These are phyloP conservation scores for Phrynocephalus versicolor DNA, from an alignment of 2,113 vertebrate species.

Conservation along the genomic window DNA sequence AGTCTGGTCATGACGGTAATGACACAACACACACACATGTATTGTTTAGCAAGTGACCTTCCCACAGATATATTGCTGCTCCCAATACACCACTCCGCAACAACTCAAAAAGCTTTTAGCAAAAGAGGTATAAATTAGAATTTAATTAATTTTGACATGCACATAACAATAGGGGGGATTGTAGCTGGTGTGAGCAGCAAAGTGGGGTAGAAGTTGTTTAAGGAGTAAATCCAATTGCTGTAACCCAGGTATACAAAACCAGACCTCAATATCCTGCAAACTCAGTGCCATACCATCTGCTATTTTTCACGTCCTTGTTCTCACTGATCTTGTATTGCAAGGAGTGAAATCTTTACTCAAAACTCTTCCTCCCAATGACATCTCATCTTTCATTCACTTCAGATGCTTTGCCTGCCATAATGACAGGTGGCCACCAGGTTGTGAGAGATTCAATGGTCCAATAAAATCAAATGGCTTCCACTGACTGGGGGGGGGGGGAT, in stretches of 20 bases:
- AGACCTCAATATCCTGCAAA: neutral
- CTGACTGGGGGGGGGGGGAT: neutral
- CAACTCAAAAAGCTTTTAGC: neutral
- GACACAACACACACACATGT: too few relatives aligned
- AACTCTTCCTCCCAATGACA: neutral
- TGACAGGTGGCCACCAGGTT: conserved; percentile 1
- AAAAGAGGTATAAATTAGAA: neutral
- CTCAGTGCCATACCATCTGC: neutral
- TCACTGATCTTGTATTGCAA: neutral
- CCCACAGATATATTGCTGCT: too few relatives aligned
- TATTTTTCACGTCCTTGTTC: neutral
- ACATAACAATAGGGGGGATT: neutral
- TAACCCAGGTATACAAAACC: neutral
- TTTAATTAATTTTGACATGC: neutral
- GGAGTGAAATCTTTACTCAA: neutral
- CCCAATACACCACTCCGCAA: too few relatives aligned
- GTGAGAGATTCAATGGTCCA: neutral
- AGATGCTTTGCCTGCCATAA: neutral
- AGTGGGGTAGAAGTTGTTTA: neutral
- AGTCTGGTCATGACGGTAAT: too few relatives aligned
- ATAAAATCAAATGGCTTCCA: neutral
- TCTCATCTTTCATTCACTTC: neutral
- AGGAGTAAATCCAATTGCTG: neutral
- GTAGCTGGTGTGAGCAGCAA: neutral
- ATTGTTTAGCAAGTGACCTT: too few relatives aligned